Base-by-base conservation (phyloP, 2,888 invertebrate genomes). In the Drosophila cognata region DNA sequence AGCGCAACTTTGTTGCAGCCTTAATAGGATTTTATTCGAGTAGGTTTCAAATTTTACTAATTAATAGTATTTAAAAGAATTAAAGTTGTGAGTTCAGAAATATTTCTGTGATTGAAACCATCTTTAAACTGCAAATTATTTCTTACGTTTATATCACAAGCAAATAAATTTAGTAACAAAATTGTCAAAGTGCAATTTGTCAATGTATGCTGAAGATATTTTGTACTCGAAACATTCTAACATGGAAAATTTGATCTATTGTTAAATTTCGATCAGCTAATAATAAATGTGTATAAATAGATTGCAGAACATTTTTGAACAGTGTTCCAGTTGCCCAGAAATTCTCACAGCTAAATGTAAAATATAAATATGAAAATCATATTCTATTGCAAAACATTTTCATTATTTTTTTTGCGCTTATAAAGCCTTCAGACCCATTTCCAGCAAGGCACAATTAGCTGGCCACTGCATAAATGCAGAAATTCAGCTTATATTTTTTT, bases 331-430 rank as follows among this genome's bases (percentile, higher is more conserved):
- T 25, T 46, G 0, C 16, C 21, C 21, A 31, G 41, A 51, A 29
- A 25, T 43, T 46, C 13, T 28, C 55, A 38, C 46, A n/a, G 13
- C 4, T 21, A 25, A 46, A 2, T 16, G 4, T 2, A 25, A 33
- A 33, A 33, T 33, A 33, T 10, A 11, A 33, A 33, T 25, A 4
- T 16, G 1, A 46, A 46, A 25, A 16, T 16, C 16, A 4, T 8
- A 7, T 16, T 25, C 21, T 8, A 2, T 46, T 8, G 25, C 25
- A 48, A 46, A 16, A 68, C 51, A 31, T 48, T 53, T 68, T 53
- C 62, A 46, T 52, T 33, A 57, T 36, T 52, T 84, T 67, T 67
- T 81, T 87, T 81, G 66, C 66, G 69, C 72, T 84, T 52, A 29
- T 43, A 62, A 68, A 65, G 58, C 48, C 64, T 35, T 7, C 38